A percentile compares a stretch with the other conserved stretches of the same genome.
Evolutionary conservation across 2,888 invertebrate genomes (phyloP).

Genomic region (Willowsia nigromaculata): DNA sequence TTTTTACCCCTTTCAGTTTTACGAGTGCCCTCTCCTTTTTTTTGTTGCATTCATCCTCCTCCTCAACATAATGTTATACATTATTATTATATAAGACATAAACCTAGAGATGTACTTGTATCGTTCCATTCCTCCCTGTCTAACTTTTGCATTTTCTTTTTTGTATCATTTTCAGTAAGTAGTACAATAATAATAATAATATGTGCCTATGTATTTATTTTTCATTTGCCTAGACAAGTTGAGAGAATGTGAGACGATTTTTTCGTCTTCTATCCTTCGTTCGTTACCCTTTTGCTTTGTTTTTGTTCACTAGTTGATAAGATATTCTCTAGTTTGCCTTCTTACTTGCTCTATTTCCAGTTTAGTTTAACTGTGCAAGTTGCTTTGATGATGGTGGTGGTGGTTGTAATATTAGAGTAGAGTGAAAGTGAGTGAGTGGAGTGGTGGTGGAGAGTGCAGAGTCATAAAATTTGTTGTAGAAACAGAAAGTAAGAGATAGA

Average conservation of each 20-base stretch:
- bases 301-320: conserved; percentile 1
- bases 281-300: conserved; percentile 34
- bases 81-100: not conserved
- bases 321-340: not conserved
- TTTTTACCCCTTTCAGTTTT: not conserved
- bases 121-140: not conserved
- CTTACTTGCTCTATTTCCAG: not conserved
- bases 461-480: conserved; percentile 38
- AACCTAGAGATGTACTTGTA: not conserved
- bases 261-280: not conserved
- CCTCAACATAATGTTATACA: not conserved
- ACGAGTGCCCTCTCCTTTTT: not conserved
- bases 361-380: conserved; percentile 21
- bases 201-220: conserved; percentile 51
- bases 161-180: conserved; percentile 26
- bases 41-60: not conserved
- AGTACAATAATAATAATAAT: conserved; percentile 36
- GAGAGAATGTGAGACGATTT: conserved; percentile 19
- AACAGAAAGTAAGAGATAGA: not conserved
- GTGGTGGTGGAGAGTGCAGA: conserved; percentile 40
- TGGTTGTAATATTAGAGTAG: conserved; percentile 28
- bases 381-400: conserved; percentile 25
- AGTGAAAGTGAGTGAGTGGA: conserved; percentile 20
- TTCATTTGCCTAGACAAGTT: conserved; percentile 45
- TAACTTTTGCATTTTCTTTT: conserved; percentile 8